Base-by-base conservation (phyloP, 92 coral and sea anemone species). In the Zoanthus sociatus region DNA sequence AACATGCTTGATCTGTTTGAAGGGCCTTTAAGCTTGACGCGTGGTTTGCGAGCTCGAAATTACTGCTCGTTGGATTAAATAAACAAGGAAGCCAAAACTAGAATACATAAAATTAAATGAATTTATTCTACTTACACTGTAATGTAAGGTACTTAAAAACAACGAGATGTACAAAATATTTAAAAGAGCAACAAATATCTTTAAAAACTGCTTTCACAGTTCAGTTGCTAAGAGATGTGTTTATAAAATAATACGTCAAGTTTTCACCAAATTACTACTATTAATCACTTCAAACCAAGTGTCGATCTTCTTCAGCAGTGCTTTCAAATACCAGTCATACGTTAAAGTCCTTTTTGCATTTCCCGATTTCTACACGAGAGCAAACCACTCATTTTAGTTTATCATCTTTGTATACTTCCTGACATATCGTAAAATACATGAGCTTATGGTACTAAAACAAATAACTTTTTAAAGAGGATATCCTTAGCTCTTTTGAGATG, bases 51-150 rank as follows among this genome's bases (percentile, higher is more conserved):
- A 73, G 18, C 11, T 31, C 78, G 45, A 44, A 13, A 31, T 47
- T 13, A 11, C 10, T 0, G 5, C 44, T 5, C n/a, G 45, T 6
- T 46, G n/a, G 61, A 17, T 81, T 69, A 3, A 66, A 81, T 18
- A 26, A 64, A 81, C 66, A 20, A 13, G 73, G 48, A 78, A 78
- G 30, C 32, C 20, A 21, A 10, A 50, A 26, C 64, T 9, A 76
- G 63, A 76, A 47, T 74, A 11, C 63, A 31, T 18, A 48, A 20
- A 81, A 64, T 15, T 44, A 18, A 81, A 70, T 61, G 85, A 81
- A 81, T 46, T 64, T 81, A 66, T 81, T 81, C 64, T 81, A 71
- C 85, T 69, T 64, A 81, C 45, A 81, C 45, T 79, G 84, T 63
- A 79, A 61, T 18, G 73, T 61, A 79, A 68, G 20, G 14, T 6